Base-by-base conservation (phyloP, 2,113 vertebrate species). In the Myodes glareolus region DNA sequence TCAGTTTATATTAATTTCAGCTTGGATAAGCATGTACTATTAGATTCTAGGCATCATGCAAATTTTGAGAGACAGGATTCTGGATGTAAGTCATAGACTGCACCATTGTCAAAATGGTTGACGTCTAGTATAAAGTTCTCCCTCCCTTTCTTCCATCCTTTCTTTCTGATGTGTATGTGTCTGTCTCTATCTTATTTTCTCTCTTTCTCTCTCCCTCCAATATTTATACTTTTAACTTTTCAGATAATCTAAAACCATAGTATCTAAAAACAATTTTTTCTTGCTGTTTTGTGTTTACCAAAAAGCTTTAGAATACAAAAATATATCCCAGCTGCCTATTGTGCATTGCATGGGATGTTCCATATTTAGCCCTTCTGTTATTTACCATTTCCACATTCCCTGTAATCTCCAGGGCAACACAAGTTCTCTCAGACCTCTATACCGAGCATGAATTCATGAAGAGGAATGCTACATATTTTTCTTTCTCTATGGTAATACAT, bases 311-410 rank as follows among this genome's bases (percentile, higher is more conserved):
- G 92, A 78, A 12, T 73, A 76, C 21, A 90, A 63, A 95, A 86
- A 82, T 72, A 52, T 29, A 6, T 90, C 85, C 88, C 52, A 73
- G 9, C 58, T 87, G 63, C 68, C 65, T 92, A 58, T 86, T 96
- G 72, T 90, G 23, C 55, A 97, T 89, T n/a, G 31, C 84, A 97
- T 84, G 73, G 68, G 95, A 89, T 96, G 75, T 77, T 77, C 95
- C 42, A 65, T 92, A 95, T 97, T 97, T 95, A 91, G 42, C 0
- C 13, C 65, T 25, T 45, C 70, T 91, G 4, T 27, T 95, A 63
- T 94, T 94, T 77, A 61, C 25, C 42, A 52, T 95, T 92, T 92
- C 42, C 82, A 21, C 65, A 17, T 91, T 97, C 33, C 2, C 6
- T 94, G 31, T 88, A 67, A 81, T 92, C 61, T 87, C 61, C 72